Base-by-base conservation (phyloP, 1,140 invertebrate species). In the Leptinotarsa undecemlineata region DNA sequence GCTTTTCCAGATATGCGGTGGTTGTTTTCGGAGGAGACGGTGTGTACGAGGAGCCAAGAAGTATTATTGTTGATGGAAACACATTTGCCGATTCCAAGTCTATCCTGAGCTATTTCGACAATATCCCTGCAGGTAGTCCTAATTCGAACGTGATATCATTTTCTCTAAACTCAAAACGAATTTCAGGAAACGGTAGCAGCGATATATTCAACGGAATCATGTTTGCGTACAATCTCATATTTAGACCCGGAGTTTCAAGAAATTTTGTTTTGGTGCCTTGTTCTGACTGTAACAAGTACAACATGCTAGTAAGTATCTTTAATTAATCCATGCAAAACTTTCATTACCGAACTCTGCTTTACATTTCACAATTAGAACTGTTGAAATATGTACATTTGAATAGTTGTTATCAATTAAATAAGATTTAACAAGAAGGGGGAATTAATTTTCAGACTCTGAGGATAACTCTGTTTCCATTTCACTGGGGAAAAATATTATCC, bases 231-330 rank as follows among this genome's bases (percentile, higher is more conserved):
- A 87, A 90, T 64, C 87, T 97, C 19, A 89, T 91, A 67, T 96
- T 95, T 86, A 88, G 95, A n/a, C 88, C 93, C 1, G 95, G 93
- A 20, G 94, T 92, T 3, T 93, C 94, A 0, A 96, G 95, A 82
- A 94, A 91, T 2, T 92, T 97, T 71, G 87, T 97, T 64, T 85
- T 97, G 6, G 82, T 97, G 78, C 93, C 95, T 1, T 97, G 95
- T 84, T 90, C 91, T 0, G 86, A 87, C 21, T 95, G 94, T 84
- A 90, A 92, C 72, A 86, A 89, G 3, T 84, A 86, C 48, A 88
- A 89, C 74, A 91, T 93, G 89, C 87, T 87, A 84, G 91, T 92
- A 86, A 86, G 71, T 72, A 63, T 72, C 42, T 63, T 33, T 21
- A 70, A 68, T 68, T 47, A 68, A 68, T 64, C 13, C 21, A 26